Conservation (phyloP, 53 echinoderm and acorn worm genomes). For the Mesocentrotus franciscanus region DNA sequence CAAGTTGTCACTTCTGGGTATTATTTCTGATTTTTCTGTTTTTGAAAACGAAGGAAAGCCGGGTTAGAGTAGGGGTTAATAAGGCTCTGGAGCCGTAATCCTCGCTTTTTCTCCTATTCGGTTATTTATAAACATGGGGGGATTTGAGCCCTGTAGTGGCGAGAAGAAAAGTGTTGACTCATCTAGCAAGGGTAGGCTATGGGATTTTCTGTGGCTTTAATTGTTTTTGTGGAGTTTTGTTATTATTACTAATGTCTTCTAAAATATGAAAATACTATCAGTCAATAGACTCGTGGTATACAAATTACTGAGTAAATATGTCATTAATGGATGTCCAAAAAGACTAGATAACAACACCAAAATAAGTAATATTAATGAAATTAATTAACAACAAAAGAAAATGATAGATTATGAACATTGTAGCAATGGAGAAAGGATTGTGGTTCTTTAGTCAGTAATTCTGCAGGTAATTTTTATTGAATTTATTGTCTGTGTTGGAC, state of each 20-base stretch:
- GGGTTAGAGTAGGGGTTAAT: constrained; percentile 58
- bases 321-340: no score
- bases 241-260: background rate
- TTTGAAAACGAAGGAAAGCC: background rate
- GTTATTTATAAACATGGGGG: constrained; percentile 48
- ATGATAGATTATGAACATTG: no score
- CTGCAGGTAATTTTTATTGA: no score
- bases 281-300: background rate
- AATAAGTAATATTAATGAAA: no score
- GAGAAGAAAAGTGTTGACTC: constrained; percentile 45
- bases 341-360: no score
- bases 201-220: constrained; percentile 30
- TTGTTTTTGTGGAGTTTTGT: constrained; percentile 24
- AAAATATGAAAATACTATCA: background rate
- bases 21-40: constrained; percentile 44
- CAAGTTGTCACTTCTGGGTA: constrained; percentile 59
- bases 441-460: no score
- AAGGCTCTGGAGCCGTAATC: constrained; percentile 33
- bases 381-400: no score
- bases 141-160: constrained; percentile 19
- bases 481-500: no score
- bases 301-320: background rate
- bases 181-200: background rate
- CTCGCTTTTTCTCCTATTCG: background rate
- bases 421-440: no score